phyloP scores from a whole-genome alignment of 2,888 invertebrate genomes.

The Chaetogeoica ovagalla region DNA sequence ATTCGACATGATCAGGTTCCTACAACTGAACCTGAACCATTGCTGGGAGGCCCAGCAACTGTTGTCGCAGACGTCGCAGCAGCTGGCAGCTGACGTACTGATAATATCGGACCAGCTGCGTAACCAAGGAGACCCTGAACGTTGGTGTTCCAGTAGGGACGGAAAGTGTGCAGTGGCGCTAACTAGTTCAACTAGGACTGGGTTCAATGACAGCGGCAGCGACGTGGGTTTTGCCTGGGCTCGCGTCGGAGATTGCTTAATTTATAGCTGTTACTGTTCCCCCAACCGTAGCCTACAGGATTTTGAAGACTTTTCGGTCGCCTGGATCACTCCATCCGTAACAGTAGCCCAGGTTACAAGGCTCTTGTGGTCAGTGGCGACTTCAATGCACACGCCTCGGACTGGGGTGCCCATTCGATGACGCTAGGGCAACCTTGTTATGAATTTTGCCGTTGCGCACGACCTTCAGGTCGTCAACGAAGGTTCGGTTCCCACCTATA shows the following conservation, averaged over 20 bases:
- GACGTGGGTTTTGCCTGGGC: neutral
- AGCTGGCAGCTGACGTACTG: neutral
- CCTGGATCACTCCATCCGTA: neutral
- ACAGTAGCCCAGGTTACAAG: too few relatives aligned
- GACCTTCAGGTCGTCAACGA: too few relatives aligned
- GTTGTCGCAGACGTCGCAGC: neutral
- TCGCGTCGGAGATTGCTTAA: neutral
- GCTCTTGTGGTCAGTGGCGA: too few relatives aligned
- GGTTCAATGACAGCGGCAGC: neutral
- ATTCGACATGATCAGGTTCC: neutral
- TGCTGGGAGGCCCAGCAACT: neutral
- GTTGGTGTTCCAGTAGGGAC: neutral
- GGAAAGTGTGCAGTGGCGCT: neutral
- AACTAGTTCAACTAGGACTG: too few relatives aligned
- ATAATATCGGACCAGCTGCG: neutral
- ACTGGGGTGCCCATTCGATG: too few relatives aligned
- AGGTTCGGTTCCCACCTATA: too few relatives aligned
- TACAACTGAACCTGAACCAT: conserved; percentile 2
- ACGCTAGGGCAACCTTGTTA: too few relatives aligned
- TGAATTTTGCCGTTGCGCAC: too few relatives aligned
- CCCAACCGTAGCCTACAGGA: neutral
- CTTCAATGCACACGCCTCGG: too few relatives aligned
- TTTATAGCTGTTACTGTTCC: conserved; percentile 4
- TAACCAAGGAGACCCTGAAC: neutral
- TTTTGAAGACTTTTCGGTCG: neutral